Conservation (phyloP, 2,888 invertebrate genomes). For the Pyrgus malvae region DNA sequence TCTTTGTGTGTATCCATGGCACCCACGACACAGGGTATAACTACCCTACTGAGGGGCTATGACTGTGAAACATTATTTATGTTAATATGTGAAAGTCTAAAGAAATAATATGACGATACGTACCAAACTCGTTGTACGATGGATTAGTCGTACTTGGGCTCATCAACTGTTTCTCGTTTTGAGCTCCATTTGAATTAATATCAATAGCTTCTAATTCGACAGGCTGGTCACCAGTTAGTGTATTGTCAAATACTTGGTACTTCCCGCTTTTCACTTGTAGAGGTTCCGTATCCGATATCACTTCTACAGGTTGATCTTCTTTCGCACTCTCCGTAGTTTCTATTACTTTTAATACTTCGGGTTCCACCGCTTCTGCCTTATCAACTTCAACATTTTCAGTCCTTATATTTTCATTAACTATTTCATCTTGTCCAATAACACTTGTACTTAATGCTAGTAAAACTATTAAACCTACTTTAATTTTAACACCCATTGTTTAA, state of each 20-base stretch:
- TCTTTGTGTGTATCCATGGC: too few species aligned
- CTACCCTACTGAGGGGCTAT: too few species aligned
- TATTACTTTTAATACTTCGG: constrained; percentile 35
- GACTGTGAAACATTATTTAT: too few species aligned
- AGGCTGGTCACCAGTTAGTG: constrained; percentile 50
- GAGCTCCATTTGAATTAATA: constrained; percentile 45
- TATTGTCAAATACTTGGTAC: constrained; percentile 63
- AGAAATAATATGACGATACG: constrained; percentile 33
- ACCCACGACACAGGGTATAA: too few species aligned
- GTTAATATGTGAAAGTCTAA: too few species aligned
- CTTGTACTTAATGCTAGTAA: constrained; percentile 61
- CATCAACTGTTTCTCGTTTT: constrained; percentile 62
- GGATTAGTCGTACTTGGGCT: constrained; percentile 49
- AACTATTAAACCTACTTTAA: constrained; percentile 56
- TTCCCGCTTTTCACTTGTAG: constrained; percentile 66
- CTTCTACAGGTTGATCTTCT: constrained; percentile 48
- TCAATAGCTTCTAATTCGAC: constrained; percentile 54
- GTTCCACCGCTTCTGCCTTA: constrained; percentile 33
- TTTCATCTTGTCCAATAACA: constrained; percentile 62
- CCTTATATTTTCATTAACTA: constrained; percentile 50
- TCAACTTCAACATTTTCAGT: constrained; percentile 42
- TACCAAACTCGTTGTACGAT: constrained; percentile 66
- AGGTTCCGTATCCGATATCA: constrained; percentile 45
- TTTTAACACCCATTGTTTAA: constrained; percentile 65
- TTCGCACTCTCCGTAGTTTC: constrained; percentile 36